Base-by-base conservation (phyloP, 1,140 invertebrate species). In the Gerris buenoi region DNA sequence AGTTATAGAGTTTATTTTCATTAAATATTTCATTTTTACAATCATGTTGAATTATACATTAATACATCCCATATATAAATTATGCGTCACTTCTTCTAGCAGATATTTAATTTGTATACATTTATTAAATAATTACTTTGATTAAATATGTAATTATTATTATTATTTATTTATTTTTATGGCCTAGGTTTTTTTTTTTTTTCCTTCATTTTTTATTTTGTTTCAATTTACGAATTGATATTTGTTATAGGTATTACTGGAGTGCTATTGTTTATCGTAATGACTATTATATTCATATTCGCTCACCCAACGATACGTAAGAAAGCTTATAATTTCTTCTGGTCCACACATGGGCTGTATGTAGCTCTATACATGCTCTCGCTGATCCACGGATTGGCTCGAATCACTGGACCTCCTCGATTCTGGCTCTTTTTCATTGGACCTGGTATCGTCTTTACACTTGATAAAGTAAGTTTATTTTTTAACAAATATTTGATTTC, bases 341-440 rank as follows among this genome's bases (percentile, higher is more conserved):
- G 96, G 93, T 85, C 88, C 18, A 92, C 96, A n/a, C 97, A 99
- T 76, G 90, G 91, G 25, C 82, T 98, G 0, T 96, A 98, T 73
- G 85, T 97, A 27, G 75, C 90, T 0, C 79, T 99, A 1, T 99
- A 98, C 74, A 85, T 91, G 0, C 77, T 99, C 5, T 91, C 87
- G 70, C 79, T 99, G 28, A 84, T 98, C 56, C 97, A 99, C 72
- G 97, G 97, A 1, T 78, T 97, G n/a, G 94, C 93, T 0, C 83
- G 93, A 65, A 80, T 99, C 29, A 97, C 95, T 0, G 95, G 94
- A 0, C 87, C 91, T 5, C 91, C 91, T 0, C 78, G 90, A 69
- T 99, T 99, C 79, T 97, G 92, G 90, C 86, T 95, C 70, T 99
- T 97, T 77, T 97, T 99, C 74, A 80, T 96, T 23, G 91, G 88